Percentiles rank a stretch among this genome's conserved stretches.
Conservation (phyloP, 2,797 vertebrate genomes). For the Gadopsis marmoratus region DNA sequence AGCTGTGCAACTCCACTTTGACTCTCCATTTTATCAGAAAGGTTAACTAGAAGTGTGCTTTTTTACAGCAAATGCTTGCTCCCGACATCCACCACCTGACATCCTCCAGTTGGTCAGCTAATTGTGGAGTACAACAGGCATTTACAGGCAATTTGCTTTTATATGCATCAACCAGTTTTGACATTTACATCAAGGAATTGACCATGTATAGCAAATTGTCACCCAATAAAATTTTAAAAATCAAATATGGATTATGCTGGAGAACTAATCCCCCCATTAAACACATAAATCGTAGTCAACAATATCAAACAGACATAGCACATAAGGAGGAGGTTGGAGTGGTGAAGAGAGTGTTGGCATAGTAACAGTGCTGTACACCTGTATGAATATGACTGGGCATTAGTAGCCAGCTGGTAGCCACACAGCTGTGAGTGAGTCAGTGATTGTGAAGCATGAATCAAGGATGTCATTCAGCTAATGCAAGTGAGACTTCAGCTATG, state of each 20-base stretch:
- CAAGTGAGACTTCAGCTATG: background rate
- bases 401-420: too few relatives aligned
- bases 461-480: background rate
- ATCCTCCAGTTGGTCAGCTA: background rate
- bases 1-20: background rate
- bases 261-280: background rate
- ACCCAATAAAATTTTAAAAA: background rate
- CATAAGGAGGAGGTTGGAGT: too few relatives aligned
- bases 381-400: too few relatives aligned
- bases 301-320: background rate
- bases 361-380: too few relatives aligned
- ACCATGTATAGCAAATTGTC: background rate
- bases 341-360: too few relatives aligned
- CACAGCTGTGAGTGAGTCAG: background rate
- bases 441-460: background rate
- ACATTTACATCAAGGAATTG: background rate
- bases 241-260: background rate
- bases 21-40: background rate
- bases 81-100: background rate
- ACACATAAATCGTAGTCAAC: background rate
- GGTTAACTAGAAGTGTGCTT: background rate
- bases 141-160: slow-evolving; percentile 1
- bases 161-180: background rate
- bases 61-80: background rate
- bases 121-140: background rate